phyloP scores from a whole-genome alignment of 2,113 vertebrate species.

The Calidris pugnax region DNA sequence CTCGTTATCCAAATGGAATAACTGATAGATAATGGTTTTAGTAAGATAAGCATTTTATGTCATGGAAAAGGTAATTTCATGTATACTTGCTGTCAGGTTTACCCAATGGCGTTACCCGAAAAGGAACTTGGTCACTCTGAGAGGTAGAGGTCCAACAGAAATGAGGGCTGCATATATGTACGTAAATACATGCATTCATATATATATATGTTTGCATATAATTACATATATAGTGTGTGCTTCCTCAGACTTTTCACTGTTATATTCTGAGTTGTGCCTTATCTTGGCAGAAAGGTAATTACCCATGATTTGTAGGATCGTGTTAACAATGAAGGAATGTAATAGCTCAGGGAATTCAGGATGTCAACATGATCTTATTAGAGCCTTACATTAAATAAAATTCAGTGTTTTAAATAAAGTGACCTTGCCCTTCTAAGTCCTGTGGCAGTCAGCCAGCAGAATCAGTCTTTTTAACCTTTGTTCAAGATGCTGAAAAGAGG shows the following conservation, averaged over 20 bases:
- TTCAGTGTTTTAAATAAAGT: background rate
- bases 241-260: background rate
- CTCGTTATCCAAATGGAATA: background rate
- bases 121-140: background rate
- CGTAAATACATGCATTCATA: background rate
- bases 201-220: background rate
- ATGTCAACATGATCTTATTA: constrained; percentile 29
- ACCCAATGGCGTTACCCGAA: background rate
- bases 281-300: background rate
- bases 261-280: background rate
- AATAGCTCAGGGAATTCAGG: background rate
- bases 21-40: background rate
- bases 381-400: constrained; percentile 1
- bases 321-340: background rate
- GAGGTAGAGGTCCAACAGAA: background rate
- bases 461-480: background rate
- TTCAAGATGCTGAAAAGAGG: background rate
- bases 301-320: background rate
- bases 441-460: background rate
- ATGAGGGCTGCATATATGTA: background rate
- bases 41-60: background rate
- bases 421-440: background rate
- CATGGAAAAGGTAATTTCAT: background rate
- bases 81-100: background rate
- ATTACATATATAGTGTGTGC: background rate